Conservation (phyloP, 2,797 vertebrate species). For the Tenualosa ilisha region DNA sequence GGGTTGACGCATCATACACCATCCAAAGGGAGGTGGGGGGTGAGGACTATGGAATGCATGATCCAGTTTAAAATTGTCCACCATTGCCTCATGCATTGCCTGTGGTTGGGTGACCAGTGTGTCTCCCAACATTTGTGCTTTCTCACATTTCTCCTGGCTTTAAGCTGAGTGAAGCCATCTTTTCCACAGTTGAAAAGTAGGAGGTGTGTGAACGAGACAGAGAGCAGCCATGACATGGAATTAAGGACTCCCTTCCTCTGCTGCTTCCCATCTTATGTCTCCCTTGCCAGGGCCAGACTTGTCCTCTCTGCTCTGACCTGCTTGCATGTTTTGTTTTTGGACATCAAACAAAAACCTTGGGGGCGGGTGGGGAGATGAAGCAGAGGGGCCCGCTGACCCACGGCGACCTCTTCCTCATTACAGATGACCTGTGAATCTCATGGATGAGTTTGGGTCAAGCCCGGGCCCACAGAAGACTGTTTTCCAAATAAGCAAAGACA, state of each 20-base stretch:
- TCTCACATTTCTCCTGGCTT: not conserved
- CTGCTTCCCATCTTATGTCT: not conserved
- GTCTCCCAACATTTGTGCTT: not conserved
- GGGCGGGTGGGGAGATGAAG: slow-evolving; percentile 37
- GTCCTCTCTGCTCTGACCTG: slow-evolving; percentile 32
- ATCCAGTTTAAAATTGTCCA: too few relatives aligned
- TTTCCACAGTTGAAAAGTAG: not conserved
- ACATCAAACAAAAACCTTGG: slow-evolving; percentile 31
- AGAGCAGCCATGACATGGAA: not conserved
- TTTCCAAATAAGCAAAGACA: slow-evolving; percentile 30
- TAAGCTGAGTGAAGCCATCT: not conserved
- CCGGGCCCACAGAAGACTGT: slow-evolving; percentile 36
- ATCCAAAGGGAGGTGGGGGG: too few relatives aligned
- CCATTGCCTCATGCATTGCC: too few relatives aligned
- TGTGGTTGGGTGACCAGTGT: too few relatives aligned
- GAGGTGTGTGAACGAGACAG: not conserved
- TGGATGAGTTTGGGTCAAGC: slow-evolving; percentile 30
- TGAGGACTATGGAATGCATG: too few relatives aligned
- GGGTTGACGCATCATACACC: too few relatives aligned
- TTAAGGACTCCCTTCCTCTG: not conserved
- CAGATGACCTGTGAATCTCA: slow-evolving; percentile 40
- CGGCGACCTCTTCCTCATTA: slow-evolving; percentile 48
- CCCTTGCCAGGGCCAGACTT: not conserved
- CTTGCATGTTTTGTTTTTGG: not conserved
- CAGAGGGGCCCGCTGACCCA: not conserved